Base-by-base conservation (phyloP, 2,113 vertebrate genomes). In the Cavia aperea region DNA sequence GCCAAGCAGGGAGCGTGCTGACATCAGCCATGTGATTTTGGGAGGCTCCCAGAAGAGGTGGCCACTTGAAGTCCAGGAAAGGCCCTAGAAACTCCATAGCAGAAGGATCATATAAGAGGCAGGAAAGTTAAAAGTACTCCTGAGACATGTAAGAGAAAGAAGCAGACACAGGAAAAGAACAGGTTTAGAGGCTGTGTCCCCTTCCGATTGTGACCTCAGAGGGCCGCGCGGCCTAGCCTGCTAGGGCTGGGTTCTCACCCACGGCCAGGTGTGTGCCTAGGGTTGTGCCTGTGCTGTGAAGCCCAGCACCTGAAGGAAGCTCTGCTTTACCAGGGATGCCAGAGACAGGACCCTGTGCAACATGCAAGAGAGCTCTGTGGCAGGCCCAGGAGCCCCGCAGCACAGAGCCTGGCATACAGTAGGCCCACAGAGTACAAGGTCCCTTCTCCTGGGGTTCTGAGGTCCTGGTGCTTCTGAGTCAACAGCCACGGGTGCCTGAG, bases 291-390 rank as follows among this genome's bases (percentile, higher is more conserved):
- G 1, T 8, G 0, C 60, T 7, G 0, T 3, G 15, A 33, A 70
- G 43, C 33, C 60, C 10, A 6, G 78, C 7, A 13, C 68, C 46
- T 56, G 16, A n/a, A 73, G 72, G 66, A 94, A 73, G 65, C 19
- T 4, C 3, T 1, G 7, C 8, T 11, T 3, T 10, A 0, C 24
- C 39, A 36, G 31, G 51, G 63, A 36, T 29, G 10, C 56, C n/a
- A 13, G 4, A 70, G n/a, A 68, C 78, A 58, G 49, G 51, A 7
- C 31, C 7, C 68, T 31, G 12, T 14, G 14, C 15, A 4, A 0
- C 1, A 58, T 13, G 33, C 21, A 79, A n/a, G 51, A 31, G 2
- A n/a, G 7, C 31, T 36, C 6, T 15, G 29, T 3, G 10, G n/a
- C 10, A 82, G 26, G 72, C 23, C n/a, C 2, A 2, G n/a, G 79